Evolutionary conservation across 35 echinoderm and acorn worm genomes (phyloP), one percentile per base, ranked within the genome.

Genomic region (Apostichopus californicus): DNA sequence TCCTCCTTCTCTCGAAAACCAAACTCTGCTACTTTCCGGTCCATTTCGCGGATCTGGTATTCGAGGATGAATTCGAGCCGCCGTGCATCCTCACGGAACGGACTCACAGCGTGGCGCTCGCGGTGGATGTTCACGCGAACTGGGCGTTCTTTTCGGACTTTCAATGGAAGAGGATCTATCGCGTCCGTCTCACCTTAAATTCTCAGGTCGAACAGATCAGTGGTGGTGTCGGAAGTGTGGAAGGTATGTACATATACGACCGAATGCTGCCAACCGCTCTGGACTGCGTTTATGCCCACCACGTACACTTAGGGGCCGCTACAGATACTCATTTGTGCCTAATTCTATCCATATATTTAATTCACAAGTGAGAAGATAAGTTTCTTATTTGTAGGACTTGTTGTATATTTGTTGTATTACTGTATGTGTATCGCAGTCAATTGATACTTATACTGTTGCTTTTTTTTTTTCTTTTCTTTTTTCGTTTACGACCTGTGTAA

Each of bases 151-250:
- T 92, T 57, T 83, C 78, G 0, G 80, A 92, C 25, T 77, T 66
- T 17, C 59, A 86, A 58, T 77, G 54, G 63, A 92, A 92, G 68
- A 11, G 90, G 17, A 55, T 91, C 9, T 91, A 78, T 54, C 53
- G 72, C 8, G 90, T 78, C 3, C 13, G 90, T 18, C 77, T 91
- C 9, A 18, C 52, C 0, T 8, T 77, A 0, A 22, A 73, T 57
- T 58, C 90, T 5, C 2, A 55, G 13, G 72, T 91, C 0, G 73
- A 78, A 57, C 77, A 91, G n/a, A 78, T 80, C 53, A 91, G 77
- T 91, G 93, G 91, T 15, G 93, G 87, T 46, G 63, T 97, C n/a
- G 95, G 95, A 1, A 94, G 93, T 75, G 95, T 92, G 46, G 93
- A 95, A 95, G 95, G 95, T 97, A 72, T 1, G 34, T 46, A n/a